Conservation (phyloP, 2,888 invertebrate species). For the Aphodius granarius region DNA sequence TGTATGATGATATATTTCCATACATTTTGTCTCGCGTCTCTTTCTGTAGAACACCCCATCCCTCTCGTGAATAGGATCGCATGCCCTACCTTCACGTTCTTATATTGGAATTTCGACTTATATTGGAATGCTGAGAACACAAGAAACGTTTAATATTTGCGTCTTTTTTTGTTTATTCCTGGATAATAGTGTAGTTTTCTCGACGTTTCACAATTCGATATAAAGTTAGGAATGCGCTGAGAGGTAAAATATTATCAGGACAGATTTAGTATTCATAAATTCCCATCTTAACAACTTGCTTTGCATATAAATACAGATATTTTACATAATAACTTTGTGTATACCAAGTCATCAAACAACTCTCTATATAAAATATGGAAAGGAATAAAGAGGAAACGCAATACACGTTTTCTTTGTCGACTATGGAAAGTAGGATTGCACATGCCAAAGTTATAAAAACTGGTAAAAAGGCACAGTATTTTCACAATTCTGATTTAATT, state of each 20-base stretch:
- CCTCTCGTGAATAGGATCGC: not conserved
- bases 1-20: constrained; percentile 52
- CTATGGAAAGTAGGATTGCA: not conserved
- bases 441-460: not conserved
- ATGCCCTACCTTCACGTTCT: constrained; percentile 10
- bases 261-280: not conserved
- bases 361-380: not conserved
- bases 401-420: not conserved
- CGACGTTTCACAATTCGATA: not conserved
- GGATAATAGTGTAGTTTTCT: not conserved
- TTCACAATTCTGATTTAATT: not conserved
- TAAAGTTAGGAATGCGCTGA: not conserved
- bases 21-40: constrained; percentile 35
- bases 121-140: constrained; percentile 24
- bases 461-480: not conserved
- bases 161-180: not conserved
- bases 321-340: not conserved
- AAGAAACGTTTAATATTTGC: constrained; percentile 20
- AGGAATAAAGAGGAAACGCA: not conserved
- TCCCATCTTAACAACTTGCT: not conserved
- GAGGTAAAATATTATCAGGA: not conserved
- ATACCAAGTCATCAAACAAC: not conserved
- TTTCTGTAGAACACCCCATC: constrained; percentile 23
- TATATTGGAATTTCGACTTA: constrained; percentile 25
- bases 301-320: not conserved